Conservation (phyloP, 2,888 invertebrate species). For the Orchesella flavescens region DNA sequence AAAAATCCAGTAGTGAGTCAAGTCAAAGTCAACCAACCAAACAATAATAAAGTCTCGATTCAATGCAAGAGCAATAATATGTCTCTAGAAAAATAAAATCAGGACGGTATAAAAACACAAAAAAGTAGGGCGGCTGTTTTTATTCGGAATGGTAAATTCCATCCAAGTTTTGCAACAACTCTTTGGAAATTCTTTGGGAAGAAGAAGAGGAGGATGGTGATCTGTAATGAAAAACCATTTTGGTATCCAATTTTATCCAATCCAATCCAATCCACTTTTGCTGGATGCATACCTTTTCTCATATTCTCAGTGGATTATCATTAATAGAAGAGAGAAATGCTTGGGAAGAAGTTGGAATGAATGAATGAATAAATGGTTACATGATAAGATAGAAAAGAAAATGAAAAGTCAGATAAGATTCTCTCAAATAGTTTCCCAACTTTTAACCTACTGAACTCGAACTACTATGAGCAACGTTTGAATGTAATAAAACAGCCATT, state of each 20-base stretch:
- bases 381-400: constrained; percentile 4
- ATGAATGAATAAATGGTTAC: constrained; percentile 10
- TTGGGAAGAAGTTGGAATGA: not conserved
- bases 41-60: constrained; percentile 14
- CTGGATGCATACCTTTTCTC: no score
- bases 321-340: no score
- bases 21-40: not conserved
- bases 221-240: no score
- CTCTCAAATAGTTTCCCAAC: constrained; percentile 2
- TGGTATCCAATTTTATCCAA: no score
- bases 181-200: no score
- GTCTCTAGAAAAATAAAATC: not conserved
- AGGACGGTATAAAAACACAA: not conserved
- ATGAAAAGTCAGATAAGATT: not conserved
- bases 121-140: not conserved
- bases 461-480: no score
- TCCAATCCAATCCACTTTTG: no score
- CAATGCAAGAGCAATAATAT: no score
- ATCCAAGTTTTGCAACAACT: no score
- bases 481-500: not conserved
- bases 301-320: no score
- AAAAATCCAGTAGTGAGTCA: not conserved
- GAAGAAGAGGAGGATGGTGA: no score
- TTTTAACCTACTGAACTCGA: constrained; percentile 19
- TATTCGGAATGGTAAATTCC: no score